Conservation (phyloP, 2,888 invertebrate genomes). For the Gnatocerus cornutus region DNA sequence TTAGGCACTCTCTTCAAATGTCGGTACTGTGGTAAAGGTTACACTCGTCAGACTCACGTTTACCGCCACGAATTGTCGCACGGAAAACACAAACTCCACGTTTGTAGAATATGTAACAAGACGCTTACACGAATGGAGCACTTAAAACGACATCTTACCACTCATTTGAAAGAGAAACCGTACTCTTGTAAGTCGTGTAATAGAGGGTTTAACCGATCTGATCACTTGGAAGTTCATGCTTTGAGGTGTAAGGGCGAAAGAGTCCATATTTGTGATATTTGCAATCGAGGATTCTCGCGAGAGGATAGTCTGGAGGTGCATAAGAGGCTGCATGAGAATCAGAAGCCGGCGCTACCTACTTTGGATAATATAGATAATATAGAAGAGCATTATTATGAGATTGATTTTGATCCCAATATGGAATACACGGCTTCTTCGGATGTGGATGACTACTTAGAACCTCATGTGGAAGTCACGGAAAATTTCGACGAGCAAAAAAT, state of each 20-base stretch:
- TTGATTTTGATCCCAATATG: constrained; percentile 59
- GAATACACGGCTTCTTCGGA: constrained; percentile 55
- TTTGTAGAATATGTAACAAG: constrained; percentile 70
- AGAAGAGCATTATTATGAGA: constrained; percentile 68
- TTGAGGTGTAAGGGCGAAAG: constrained; percentile 70
- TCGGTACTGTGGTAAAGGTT: constrained; percentile 68
- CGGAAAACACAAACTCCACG: constrained; percentile 67
- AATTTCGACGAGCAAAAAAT: constrained; percentile 49
- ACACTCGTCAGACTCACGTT: constrained; percentile 67
- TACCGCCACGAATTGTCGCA: constrained; percentile 68
- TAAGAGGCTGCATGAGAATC: constrained; percentile 66
- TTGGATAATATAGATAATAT: constrained; percentile 70
- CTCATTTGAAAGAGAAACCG: constrained; percentile 69
- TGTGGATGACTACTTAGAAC: constrained; percentile 62
- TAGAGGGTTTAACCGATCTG: constrained; percentile 68
- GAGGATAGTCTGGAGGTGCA: constrained; percentile 69
- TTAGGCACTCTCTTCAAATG: constrained; percentile 68
- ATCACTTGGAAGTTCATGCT: constrained; percentile 68
- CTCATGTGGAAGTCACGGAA: constrained; percentile 65
- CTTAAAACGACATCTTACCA: constrained; percentile 68
- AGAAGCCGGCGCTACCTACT: constrained; percentile 65
- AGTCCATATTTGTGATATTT: constrained; percentile 70
- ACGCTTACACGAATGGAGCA: constrained; percentile 68
- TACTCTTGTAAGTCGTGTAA: constrained; percentile 68
- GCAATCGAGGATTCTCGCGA: constrained; percentile 70